Evolutionary conservation across 2,797 vertebrate species (phyloP), one percentile per base, ranked within the genome.

Genomic region (Centroberyx gerrardi): DNA sequence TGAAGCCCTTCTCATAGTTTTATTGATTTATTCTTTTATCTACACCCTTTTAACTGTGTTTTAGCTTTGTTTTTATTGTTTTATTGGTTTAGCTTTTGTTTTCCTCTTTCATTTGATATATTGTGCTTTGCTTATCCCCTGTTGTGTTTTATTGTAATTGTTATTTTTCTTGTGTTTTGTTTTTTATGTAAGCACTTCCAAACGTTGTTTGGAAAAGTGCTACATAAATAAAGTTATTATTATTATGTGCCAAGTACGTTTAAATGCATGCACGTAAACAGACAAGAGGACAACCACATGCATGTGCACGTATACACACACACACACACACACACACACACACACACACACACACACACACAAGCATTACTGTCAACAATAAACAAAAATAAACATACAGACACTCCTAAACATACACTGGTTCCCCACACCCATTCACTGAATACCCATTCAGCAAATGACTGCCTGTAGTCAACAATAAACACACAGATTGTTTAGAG

Each of bases 401-500:
- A 88, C 85, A 88, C 87, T 81, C 81, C 81, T 74, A 84, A 80
- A 86, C 76, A 87, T 53, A 82, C 77, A 80, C 76, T 38, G 63
- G 29, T 70, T 62, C 68, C 62, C 78, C 87, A 89, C 91, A 76
- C 82, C 83, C 88, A 84, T 72, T 83, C 82, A 87, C 74, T 89
- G 87, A 91, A 86, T 82, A 84, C 78, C 90, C 74, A 82, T 87
- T 90, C 73, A 90, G 83, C 84, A 67, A 82, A 90, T 83, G 83
- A 85, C 82, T 80, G 84, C 83, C 71, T 73, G 81, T 18, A 81
- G 88, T 93, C 89, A 93, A 93, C 90, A 92, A 93, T 87, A 93
- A 94, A 91, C 90, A 91, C 58, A 81, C 76, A 92, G 87, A 93
- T 91, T 92, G 91, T 93, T 93, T 87, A 65, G 90, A 90, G 72